Base-by-base conservation (phyloP, 2,797 vertebrate species). In the Limosa lapponica region DNA sequence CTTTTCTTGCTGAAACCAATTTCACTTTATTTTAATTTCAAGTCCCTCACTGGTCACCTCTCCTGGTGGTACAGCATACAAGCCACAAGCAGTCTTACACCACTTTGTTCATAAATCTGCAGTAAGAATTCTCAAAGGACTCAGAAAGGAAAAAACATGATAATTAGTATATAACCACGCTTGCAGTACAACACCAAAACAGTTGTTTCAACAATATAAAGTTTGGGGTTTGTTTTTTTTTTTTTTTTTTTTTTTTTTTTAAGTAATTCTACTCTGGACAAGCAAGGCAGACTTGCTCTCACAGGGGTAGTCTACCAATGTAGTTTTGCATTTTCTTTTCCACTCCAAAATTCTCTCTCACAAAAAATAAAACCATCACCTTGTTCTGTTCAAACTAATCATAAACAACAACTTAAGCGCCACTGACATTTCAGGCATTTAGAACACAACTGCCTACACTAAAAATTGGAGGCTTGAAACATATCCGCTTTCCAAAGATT, bases 31-130 rank as follows among this genome's bases (percentile, higher is more conserved):
- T 96, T 95, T 93, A 89, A 96, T 96, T 95, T 92, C 69, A 97
- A 96, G 91, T 73, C 11, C 89, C 96, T 97, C 95, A 94, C 97
- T 95, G 87, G 90, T 96, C 94, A 90, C 90, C 79, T 95, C 85
- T 90, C 95, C 5, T 32, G 28, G 22, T n/a, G 32, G 20, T 16
- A 37, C 32, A 23, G 36, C 4, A 5, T 11, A 37, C 20, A 32
- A 51, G n/a, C 28, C 58, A 52, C 32, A 80, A 32, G 39, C 27
- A 66, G 34, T 25, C 62, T 72, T 39, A 44, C 10, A 34, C 5
- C 28, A 28, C 28, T 70, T 51, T 48, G 28, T 18, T 57, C 55
- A 69, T 34, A 79, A 77, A 78, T 13, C 10, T 66, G 11, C 30
- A 70, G 27, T 36, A 74, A 48, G 19, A 6, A 4, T 16, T 77